A percentile compares a stretch with the other conserved stretches of the same genome.
These are phyloP conservation scores for Melanerpes aurifrons DNA, from an alignment of 2,113 vertebrate species.

Conservation along the genomic window DNA sequence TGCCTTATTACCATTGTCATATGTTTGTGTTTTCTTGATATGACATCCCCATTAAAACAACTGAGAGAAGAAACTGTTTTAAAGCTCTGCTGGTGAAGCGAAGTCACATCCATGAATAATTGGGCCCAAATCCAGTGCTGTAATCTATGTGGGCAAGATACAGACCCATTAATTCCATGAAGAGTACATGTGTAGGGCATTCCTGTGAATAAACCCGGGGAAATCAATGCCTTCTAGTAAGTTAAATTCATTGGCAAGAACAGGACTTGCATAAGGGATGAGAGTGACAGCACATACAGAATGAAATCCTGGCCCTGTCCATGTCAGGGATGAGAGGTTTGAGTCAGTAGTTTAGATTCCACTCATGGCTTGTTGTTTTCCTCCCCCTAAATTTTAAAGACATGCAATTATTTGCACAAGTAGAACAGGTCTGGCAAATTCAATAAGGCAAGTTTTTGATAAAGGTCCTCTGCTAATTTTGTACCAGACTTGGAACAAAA, in stretches of 20 bases:
- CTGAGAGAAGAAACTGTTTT: neutral
- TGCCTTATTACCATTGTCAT: neutral
- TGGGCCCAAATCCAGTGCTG: neutral
- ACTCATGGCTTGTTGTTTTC: neutral
- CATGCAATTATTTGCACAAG: neutral
- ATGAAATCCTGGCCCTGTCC: neutral
- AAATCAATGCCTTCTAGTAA: slow-evolving; percentile 38
- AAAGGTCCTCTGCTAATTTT: slow-evolving; percentile 34
- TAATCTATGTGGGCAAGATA: neutral
- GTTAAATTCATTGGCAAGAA: slow-evolving; percentile 8
- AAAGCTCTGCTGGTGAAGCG: slow-evolving; percentile 17
- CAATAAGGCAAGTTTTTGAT: slow-evolving; percentile 30
- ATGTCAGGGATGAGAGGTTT: neutral
- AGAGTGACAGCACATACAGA: neutral
- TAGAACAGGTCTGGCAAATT: neutral
- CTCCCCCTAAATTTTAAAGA: neutral
- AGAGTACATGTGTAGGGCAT: neutral
- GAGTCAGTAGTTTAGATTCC: slow-evolving; percentile 33
- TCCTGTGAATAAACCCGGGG: neutral
- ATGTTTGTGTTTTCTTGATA: neutral
- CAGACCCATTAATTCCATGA: slow-evolving; percentile 13
- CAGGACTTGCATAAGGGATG: neutral
- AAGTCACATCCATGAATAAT: neutral
- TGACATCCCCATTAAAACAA: neutral
- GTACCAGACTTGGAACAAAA: neutral